Evolutionary conservation across 2,797 vertebrate species (phyloP).

Genomic region (Rhynchonycteris naso): DNA sequence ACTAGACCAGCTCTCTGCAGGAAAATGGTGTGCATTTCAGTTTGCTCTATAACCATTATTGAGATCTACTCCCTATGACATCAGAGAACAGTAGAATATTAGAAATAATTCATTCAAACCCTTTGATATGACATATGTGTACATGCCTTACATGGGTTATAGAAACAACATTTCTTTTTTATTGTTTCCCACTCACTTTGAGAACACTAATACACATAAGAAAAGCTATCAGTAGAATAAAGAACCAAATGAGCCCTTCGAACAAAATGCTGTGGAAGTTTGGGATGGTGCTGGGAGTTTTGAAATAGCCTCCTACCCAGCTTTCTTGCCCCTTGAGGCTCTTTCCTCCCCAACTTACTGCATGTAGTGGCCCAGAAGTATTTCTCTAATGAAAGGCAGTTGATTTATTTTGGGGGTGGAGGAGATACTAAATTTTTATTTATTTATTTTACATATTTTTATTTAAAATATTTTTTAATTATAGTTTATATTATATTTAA

Average conservation of each 20-base stretch:
- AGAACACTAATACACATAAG: background rate
- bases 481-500: background rate
- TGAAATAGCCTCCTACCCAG: background rate
- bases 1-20: background rate
- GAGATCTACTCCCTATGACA: background rate
- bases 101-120: background rate
- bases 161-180: background rate
- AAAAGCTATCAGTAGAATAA: background rate
- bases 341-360: background rate
- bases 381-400: background rate
- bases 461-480: background rate
- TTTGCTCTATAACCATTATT: background rate
- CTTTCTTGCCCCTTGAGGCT: background rate
- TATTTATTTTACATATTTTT: background rate
- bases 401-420: background rate
- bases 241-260: background rate
- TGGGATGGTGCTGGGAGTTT: background rate
- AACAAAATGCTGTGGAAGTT: background rate
- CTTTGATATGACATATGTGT: background rate
- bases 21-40: background rate
- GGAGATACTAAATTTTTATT: background rate
- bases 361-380: background rate
- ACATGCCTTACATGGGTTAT: background rate
- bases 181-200: background rate
- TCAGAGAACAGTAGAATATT: background rate